Evolutionary conservation across 1,140 invertebrate genomes (phyloP).

Genomic region (Metopolophium dirhodum): DNA sequence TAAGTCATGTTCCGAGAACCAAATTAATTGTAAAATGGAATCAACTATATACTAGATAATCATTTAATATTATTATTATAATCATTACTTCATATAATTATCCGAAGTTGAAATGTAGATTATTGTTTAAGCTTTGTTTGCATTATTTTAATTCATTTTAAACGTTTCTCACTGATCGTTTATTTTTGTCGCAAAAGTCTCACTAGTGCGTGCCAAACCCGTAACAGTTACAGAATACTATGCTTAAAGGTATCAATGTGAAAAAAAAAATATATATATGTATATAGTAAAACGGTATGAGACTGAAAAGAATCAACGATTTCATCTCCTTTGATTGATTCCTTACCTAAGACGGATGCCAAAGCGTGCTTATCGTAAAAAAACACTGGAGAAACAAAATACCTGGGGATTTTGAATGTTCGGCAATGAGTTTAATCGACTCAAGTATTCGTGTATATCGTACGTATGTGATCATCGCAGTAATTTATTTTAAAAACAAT

Average conservation of each 20-base stretch:
- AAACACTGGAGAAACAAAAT: neutral
- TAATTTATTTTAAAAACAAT: slow-evolving; percentile 8
- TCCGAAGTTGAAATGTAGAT: neutral
- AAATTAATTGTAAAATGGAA: neutral
- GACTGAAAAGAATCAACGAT: neutral
- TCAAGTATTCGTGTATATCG: neutral
- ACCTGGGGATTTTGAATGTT: neutral
- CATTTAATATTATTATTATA: neutral
- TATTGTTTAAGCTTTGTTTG: neutral
- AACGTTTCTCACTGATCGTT: neutral
- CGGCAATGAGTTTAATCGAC: neutral
- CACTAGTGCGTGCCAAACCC: neutral
- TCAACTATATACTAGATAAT: neutral
- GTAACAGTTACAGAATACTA: neutral
- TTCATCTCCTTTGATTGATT: neutral
- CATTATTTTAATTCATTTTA: neutral
- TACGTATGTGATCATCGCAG: neutral
- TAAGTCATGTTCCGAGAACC: neutral
- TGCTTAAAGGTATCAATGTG: neutral
- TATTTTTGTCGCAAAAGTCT: neutral
- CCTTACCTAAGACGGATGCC: neutral
- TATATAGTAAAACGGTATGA: neutral
- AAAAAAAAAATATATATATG: neutral
- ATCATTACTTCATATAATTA: neutral
- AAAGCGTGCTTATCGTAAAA: neutral